phyloP scores from a whole-genome alignment of 2,113 vertebrate species.

The Rostratula benghalensis region DNA sequence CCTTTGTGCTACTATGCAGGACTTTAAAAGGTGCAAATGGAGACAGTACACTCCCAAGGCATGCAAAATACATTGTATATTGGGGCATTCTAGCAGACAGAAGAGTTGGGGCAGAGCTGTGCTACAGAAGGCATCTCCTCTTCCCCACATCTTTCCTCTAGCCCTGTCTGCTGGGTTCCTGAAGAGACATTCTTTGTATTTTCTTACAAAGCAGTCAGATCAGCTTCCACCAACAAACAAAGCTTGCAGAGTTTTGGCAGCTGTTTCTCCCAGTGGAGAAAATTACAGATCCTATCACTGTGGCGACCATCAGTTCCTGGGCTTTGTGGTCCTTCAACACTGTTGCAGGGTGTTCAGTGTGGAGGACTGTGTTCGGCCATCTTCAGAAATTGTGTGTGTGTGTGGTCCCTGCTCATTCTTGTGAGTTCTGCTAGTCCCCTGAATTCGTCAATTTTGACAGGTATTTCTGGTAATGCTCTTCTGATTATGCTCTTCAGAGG shows the following conservation, averaged over 20 bases:
- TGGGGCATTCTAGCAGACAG: not conserved
- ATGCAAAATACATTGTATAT: not conserved
- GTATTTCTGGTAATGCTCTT: constrained; percentile 36
- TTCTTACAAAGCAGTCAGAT: not conserved
- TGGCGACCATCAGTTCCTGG: constrained; percentile 30
- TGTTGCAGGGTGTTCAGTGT: not conserved
- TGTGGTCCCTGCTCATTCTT: constrained; percentile 27
- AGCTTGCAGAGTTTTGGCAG: constrained; percentile 34
- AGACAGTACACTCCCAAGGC: not conserved
- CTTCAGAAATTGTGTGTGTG: not conserved
- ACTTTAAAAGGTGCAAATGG: constrained; percentile 40
- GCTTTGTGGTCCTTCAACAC: constrained; percentile 30
- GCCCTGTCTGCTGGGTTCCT: not conserved
- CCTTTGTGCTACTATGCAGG: constrained; percentile 55
- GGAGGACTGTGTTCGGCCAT: not conserved
- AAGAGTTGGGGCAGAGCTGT: not conserved
- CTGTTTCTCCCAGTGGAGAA: constrained; percentile 22
- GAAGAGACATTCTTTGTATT: not conserved
- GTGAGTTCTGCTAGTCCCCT: constrained; percentile 24
- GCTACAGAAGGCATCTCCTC: not conserved
- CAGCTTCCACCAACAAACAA: not conserved
- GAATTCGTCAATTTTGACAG: constrained; percentile 6
- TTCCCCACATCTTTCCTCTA: not conserved
- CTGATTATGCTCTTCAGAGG: constrained; percentile 37
- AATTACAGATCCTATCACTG: constrained; percentile 17